Evolutionary conservation across 2,113 vertebrate genomes (phyloP), one percentile per base, ranked within the genome.

Genomic region (Otis tarda): DNA sequence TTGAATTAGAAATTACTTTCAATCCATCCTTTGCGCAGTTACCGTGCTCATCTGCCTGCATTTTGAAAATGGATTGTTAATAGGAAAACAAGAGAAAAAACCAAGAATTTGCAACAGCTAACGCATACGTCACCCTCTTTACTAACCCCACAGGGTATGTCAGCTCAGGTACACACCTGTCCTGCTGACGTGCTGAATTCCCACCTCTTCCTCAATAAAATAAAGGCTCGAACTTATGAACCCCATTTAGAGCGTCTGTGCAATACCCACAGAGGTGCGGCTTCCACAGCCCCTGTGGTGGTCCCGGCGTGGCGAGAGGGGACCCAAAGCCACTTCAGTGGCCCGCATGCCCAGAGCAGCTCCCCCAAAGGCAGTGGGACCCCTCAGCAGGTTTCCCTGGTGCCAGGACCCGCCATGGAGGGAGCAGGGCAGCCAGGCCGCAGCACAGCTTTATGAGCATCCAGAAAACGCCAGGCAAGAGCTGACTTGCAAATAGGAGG

Each of bases 231-330:
- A 69, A 81, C 9, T 31, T 81, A 25, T 3, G 12, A 27, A 35
- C 64, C 35, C 31, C 12, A 14, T 57, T 52, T 10, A 12, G 68
- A 27, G 16, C 12, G 15, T 12, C 20, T 10, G 56, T 8, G 39
- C 55, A 63, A 31, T 28, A 63, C 21, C 37, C 37, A 16, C 11
- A 35, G 41, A 43, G 13, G 2, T 3, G 39, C 1, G 2, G 45
- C 35, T 56, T 56, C 28, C 56, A 31, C 16, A 9, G 49, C 20
- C 39, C 57, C 30, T 9, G 7, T 0, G 1, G 55, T 19, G 33
- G 50, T 43, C 49, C 50, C 1, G 0, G 11, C 2, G 0, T 10
- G 56, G 22, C 0, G 7, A 68, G 57, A 45, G 25, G 56, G 47
- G 27, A 50, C 52, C 24, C 17, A 57, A 25, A 73, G 39, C 17